These are phyloP conservation scores for Serranus cabrilla DNA, from an alignment of 2,797 vertebrate species.

Conservation along the genomic window DNA sequence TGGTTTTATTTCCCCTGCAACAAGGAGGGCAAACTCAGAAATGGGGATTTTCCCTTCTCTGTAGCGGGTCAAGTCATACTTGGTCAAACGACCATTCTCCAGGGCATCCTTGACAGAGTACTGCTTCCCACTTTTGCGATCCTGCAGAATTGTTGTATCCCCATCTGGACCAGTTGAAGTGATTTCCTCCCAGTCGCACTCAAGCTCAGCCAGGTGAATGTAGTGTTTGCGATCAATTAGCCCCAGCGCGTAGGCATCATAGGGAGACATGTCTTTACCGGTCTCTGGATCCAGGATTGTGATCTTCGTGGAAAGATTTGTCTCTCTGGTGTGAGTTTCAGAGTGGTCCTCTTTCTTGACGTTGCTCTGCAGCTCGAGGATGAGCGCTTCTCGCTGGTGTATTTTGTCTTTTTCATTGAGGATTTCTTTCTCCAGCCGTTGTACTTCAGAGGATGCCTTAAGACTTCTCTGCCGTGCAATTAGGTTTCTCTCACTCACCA, in stretches of 20 bases:
- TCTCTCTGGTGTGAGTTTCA: slow-evolving; percentile 92
- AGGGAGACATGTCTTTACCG: slow-evolving; percentile 94
- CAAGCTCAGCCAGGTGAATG: slow-evolving; percentile 92
- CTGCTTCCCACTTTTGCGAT: slow-evolving; percentile 94
- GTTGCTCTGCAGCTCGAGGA: slow-evolving; percentile 87
- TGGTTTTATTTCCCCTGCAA: slow-evolving; percentile 88
- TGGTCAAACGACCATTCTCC: slow-evolving; percentile 88
- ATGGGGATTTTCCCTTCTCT: slow-evolving; percentile 90
- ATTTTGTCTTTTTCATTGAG: slow-evolving; percentile 91
- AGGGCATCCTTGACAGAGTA: slow-evolving; percentile 92
- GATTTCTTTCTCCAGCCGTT: slow-evolving; percentile 90
- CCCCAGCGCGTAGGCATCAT: slow-evolving; percentile 92
- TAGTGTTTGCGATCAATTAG: slow-evolving; percentile 93
- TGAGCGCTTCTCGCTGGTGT: slow-evolving; percentile 86
- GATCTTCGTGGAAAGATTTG: slow-evolving; percentile 94
- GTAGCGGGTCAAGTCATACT: slow-evolving; percentile 89
- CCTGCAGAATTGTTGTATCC: slow-evolving; percentile 89
- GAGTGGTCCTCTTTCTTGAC: slow-evolving; percentile 87
- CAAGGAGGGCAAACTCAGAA: slow-evolving; percentile 94
- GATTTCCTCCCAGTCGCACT: slow-evolving; percentile 97
- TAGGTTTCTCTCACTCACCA: slow-evolving; percentile 89
- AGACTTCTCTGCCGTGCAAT: slow-evolving; percentile 87
- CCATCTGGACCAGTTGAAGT: slow-evolving; percentile 89
- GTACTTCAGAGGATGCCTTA: slow-evolving; percentile 86
- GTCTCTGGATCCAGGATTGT: slow-evolving; percentile 96